Percentiles rank a stretch among this genome's conserved stretches.
These are phyloP conservation scores for Andrena cerasifolii DNA, from an alignment of 1,140 invertebrate species.

Conservation along the genomic window DNA sequence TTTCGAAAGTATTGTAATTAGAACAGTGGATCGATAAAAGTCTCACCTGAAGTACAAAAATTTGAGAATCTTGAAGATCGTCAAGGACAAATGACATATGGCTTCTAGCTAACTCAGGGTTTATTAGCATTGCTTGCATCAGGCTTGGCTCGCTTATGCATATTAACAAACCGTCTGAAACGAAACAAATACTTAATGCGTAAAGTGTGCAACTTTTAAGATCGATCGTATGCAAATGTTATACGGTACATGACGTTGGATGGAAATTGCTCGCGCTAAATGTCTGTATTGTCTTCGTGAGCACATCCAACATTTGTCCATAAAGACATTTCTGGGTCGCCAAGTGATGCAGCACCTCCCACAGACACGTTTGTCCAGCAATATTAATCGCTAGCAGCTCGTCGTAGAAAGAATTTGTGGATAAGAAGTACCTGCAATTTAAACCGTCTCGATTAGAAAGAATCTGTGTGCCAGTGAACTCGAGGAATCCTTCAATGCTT, in stretches of 20 bases:
- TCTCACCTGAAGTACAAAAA: conserved; percentile 78
- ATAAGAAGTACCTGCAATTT: conserved; percentile 85
- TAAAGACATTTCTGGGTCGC: conserved; percentile 84
- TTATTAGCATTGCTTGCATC: conserved; percentile 79
- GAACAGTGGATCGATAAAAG: not conserved
- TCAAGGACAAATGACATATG: conserved; percentile 78
- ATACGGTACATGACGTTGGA: conserved; percentile 62
- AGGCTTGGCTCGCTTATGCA: conserved; percentile 80
- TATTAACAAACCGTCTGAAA: conserved; percentile 80
- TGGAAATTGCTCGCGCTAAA: conserved; percentile 66
- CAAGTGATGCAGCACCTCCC: conserved; percentile 85
- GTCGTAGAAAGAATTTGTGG: conserved; percentile 87
- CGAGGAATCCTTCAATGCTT: conserved; percentile 62
- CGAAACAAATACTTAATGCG: conserved; percentile 1
- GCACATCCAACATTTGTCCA: conserved; percentile 83
- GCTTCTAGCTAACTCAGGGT: conserved; percentile 75
- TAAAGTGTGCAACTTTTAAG: not conserved
- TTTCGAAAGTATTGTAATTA: conserved; percentile 11
- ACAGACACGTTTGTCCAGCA: conserved; percentile 85
- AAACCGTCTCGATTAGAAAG: conserved; percentile 12
- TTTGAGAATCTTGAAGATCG: conserved; percentile 75
- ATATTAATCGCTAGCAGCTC: conserved; percentile 87
- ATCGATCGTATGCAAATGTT: not conserved
- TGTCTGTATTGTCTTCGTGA: conserved; percentile 75
- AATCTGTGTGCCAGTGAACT: not conserved